A percentile compares a stretch with the other conserved stretches of the same genome.
phyloP scores from a whole-genome alignment of 2,888 invertebrate genomes.

The Alentia gelatinosa region DNA sequence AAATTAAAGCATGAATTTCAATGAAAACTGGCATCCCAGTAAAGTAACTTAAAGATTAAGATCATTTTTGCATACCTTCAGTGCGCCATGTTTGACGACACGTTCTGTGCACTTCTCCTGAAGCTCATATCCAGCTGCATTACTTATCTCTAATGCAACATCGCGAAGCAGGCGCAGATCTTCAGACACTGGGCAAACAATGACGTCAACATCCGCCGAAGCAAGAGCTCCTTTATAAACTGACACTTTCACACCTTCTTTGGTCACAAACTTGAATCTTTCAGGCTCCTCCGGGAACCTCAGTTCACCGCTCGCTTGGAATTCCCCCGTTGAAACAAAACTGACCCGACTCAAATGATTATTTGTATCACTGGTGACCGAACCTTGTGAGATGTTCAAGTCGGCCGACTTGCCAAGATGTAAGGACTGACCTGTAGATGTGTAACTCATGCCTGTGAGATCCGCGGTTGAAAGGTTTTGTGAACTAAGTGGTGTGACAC shows the following conservation, averaged over 20 bases:
- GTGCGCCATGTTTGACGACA: background rate
- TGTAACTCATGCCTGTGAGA: background rate
- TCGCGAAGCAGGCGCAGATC: background rate
- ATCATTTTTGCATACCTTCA: constrained; percentile 40
- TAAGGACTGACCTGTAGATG: background rate
- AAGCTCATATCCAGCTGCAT: background rate
- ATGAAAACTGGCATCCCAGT: too few relatives aligned
- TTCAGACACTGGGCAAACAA: background rate
- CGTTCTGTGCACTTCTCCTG: constrained; percentile 1
- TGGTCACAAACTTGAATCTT: constrained; percentile 19
- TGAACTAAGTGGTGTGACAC: constrained; percentile 15
- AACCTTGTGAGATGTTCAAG: background rate
- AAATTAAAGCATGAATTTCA: too few relatives aligned
- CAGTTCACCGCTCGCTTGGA: background rate
- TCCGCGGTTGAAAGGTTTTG: background rate
- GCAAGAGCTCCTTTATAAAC: background rate
- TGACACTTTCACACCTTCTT: constrained; percentile 38
- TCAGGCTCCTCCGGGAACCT: background rate
- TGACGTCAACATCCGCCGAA: background rate
- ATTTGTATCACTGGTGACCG: background rate
- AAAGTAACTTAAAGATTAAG: too few relatives aligned
- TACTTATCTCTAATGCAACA: background rate
- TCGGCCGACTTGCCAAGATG: background rate
- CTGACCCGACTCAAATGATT: constrained; percentile 21
- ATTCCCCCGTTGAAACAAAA: constrained; percentile 32